Base-by-base conservation (phyloP, 2,113 vertebrate genomes). In the Phrynocephalus versicolor region DNA sequence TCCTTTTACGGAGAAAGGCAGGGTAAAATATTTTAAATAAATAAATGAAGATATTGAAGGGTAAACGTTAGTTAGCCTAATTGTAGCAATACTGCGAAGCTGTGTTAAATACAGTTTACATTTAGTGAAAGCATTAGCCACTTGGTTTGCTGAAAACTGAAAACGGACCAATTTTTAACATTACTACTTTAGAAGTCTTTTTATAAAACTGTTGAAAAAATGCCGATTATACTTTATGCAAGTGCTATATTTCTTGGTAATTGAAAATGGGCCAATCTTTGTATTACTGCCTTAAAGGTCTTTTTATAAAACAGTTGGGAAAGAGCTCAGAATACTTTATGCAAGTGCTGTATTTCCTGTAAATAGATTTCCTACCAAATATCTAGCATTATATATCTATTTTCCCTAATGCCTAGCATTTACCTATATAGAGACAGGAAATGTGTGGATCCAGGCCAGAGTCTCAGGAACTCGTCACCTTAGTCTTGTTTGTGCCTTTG, bases 331-430 rank as follows among this genome's bases (percentile, higher is more conserved):
- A 93, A 84, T 93, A 96, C 96, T 96, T 92, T 86, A 89, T 94
- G 84, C 93, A 95, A 95, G 96, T 96, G 95, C 95, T 89, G 91
- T 94, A 69, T 96, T 96, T 96, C 93, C 88, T 96, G 95, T 97
- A 96, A 95, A 96, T 98, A 97, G 97, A 96, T 97, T 98, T 98
- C 97, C 97, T 96, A 96, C 97, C 96, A 95, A 94, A 97, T 96
- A 98, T 97, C 98, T 98, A 99, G 97, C 98, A 99, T 97, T 98
- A 97, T 99, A 98, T 51, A 51, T n/a, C n/a, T 99, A 62, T 62
- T 99, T 84, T 99, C 99, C 97, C 96, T 99, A 98, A 98, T 97
- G 96, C 95, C 97, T 96, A 92, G 97, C 94, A 96, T 94, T 94
- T 96, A 96, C 96, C 97, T 96, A 95, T 96, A 93, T 94, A 95